Conservation (phyloP, 2,888 invertebrate species). For the Cantharis flavilabris region DNA sequence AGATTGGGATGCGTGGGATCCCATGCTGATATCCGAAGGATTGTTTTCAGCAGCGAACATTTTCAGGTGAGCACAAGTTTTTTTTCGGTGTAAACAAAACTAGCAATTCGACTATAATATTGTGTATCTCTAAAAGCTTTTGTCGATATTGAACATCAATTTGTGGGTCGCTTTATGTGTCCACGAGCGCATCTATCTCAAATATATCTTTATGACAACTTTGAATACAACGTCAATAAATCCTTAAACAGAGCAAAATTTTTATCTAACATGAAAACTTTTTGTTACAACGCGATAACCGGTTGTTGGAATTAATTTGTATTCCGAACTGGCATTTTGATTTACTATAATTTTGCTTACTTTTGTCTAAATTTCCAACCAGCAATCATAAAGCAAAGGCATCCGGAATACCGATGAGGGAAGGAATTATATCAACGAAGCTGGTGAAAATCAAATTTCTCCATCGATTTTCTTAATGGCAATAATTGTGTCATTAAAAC, state of each 20-base stretch:
- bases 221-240: background rate
- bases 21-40: slow-evolving; percentile 94
- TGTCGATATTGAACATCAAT: slow-evolving; percentile 16
- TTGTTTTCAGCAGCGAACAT: slow-evolving; percentile 98
- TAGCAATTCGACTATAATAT: background rate
- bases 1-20: slow-evolving; percentile 98
- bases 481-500: background rate
- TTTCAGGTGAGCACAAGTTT: slow-evolving; percentile 67
- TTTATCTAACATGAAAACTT: background rate
- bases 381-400: background rate
- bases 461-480: background rate
- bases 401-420: background rate
- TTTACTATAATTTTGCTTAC: background rate
- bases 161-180: slow-evolving; percentile 4
- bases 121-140: slow-evolving; percentile 4
- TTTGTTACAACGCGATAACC: background rate
- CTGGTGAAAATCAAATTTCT: background rate
- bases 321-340: background rate
- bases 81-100: background rate
- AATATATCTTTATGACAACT: background rate
- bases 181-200: background rate
- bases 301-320: background rate
- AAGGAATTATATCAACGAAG: background rate
- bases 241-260: background rate
- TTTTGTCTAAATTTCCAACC: background rate